phyloP scores from a whole-genome alignment of 1,140 invertebrate species.

The Zaprionus inermis region DNA sequence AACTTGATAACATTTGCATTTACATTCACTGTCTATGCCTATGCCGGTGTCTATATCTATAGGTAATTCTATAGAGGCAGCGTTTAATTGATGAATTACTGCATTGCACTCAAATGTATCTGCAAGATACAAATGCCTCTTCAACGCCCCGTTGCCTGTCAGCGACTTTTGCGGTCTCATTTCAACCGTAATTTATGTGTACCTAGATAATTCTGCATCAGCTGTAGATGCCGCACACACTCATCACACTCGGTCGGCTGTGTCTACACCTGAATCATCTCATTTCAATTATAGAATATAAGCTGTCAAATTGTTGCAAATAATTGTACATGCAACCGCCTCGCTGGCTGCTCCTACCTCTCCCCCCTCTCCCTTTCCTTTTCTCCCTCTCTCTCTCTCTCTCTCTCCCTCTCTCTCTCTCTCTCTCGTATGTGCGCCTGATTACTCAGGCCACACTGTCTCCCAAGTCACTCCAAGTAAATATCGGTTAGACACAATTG shows the following conservation, averaged over 20 bases:
- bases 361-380: too few species aligned
- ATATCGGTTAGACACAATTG: constrained; percentile 24
- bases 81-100: constrained; percentile 78
- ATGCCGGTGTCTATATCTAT: constrained; percentile 13
- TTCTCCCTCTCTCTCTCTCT: too few species aligned
- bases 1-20: constrained; percentile 61
- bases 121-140: constrained; percentile 12
- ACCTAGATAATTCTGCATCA: constrained; percentile 37
- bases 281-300: constrained; percentile 65
- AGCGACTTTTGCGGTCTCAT: constrained; percentile 54
- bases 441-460: constrained; percentile 2
- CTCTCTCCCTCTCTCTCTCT: background rate
- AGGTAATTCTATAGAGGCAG: constrained; percentile 64
- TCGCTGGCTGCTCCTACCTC: background rate
- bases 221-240: constrained; percentile 46
- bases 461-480: constrained; percentile 16
- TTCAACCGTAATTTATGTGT: constrained; percentile 28
- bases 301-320: constrained; percentile 47
- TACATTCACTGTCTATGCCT: constrained; percentile 12
- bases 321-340: constrained; percentile 53
- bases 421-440: background rate
- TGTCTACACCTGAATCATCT: constrained; percentile 65
- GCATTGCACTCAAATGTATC: constrained; percentile 43
- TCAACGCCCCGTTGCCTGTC: background rate
- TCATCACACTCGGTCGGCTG: too few species aligned